Percentiles rank a stretch among this genome's conserved stretches.
Evolutionary conservation across 2,888 invertebrate genomes (phyloP).

Genomic region (Gymnocheta viridis): DNA sequence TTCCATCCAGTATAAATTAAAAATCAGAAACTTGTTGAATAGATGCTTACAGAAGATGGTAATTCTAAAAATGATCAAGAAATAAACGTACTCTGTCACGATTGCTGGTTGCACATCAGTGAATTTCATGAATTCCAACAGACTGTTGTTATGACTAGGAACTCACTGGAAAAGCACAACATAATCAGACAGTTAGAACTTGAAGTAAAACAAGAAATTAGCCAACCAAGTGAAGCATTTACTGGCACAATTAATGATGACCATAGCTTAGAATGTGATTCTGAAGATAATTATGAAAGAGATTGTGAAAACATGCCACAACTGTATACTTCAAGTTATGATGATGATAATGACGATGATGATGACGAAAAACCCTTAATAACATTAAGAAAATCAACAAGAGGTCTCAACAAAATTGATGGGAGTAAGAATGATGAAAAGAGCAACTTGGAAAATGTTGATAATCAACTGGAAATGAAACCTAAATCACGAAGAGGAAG

Average conservation of each 20-base stretch:
- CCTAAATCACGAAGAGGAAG: constrained; percentile 34
- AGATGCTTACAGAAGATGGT: constrained; percentile 34
- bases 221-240: neutral
- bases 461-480: constrained; percentile 5
- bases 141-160: constrained; percentile 36
- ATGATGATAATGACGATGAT: neutral
- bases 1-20: neutral
- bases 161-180: constrained; percentile 3
- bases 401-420: neutral
- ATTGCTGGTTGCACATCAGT: constrained; percentile 60
- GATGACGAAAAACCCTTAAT: constrained; percentile 52
- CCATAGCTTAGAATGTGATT: neutral
- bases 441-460: neutral
- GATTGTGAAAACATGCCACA: neutral
- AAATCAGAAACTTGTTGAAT: neutral
- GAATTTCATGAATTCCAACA: constrained; percentile 64
- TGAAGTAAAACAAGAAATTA: constrained; percentile 34
- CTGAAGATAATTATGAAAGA: constrained; percentile 8
- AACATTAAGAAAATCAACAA: neutral
- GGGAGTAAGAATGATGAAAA: neutral
- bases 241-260: neutral
- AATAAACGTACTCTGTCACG: constrained; percentile 41
- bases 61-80: neutral
- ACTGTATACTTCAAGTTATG: neutral
- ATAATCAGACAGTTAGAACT: constrained; percentile 16